A percentile compares a stretch with the other conserved stretches of the same genome.
phyloP scores from a whole-genome alignment of 2,113 vertebrate genomes.

The Dipodomys merriami region DNA sequence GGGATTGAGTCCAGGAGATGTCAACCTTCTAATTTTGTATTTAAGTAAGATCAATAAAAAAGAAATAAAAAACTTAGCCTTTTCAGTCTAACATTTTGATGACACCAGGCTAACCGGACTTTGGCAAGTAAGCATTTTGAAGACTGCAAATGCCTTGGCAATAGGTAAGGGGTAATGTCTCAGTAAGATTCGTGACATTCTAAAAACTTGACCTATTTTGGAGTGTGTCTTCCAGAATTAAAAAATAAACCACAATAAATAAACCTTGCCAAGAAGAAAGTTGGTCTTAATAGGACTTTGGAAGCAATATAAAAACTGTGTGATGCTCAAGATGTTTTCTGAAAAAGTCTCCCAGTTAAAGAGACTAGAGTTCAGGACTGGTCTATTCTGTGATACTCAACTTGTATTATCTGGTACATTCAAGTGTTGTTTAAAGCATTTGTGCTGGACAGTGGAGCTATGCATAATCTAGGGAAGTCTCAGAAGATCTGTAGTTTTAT shows the following conservation, averaged over 20 bases:
- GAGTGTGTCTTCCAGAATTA: not conserved
- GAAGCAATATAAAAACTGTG: not conserved
- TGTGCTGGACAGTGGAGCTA: not conserved
- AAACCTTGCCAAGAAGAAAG: not conserved
- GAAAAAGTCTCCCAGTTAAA: not conserved
- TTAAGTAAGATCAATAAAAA: not conserved
- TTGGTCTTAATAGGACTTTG: not conserved
- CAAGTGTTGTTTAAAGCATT: not conserved
- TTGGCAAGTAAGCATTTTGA: not conserved
- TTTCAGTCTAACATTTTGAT: not conserved
- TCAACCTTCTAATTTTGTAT: not conserved
- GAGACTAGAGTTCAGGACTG: not conserved
- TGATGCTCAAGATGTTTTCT: not conserved
- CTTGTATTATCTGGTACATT: not conserved
- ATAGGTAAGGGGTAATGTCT: not conserved
- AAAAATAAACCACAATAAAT: not conserved
- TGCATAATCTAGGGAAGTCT: not conserved
- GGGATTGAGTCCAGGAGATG: not conserved
- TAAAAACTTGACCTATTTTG: not conserved
- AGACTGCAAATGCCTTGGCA: not conserved
- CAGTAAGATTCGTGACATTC: not conserved
- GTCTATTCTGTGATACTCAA: not conserved
- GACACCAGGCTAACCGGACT: not conserved
- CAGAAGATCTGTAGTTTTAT: not conserved
- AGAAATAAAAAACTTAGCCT: not conserved